phyloP scores from a whole-genome alignment of 2,888 invertebrate species.

The Scotopteryx bipunctaria region DNA sequence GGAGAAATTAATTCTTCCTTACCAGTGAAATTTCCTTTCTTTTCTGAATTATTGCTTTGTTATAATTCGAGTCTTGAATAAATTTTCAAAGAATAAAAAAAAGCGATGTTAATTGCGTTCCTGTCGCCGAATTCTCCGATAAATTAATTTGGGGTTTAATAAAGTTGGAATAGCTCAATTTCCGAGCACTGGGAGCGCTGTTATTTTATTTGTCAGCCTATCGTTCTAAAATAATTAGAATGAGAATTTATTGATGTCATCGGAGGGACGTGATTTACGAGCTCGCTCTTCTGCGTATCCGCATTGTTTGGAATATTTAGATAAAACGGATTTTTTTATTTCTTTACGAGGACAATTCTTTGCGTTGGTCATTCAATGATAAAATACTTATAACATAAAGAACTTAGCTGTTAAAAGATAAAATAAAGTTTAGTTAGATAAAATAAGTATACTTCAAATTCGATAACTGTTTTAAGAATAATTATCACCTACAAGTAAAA shows the following conservation, averaged over 20 bases:
- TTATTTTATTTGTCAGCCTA: constrained; percentile 74
- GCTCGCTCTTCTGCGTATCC: constrained; percentile 46
- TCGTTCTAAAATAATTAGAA: constrained; percentile 74
- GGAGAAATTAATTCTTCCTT: constrained; percentile 46
- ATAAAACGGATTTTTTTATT: constrained; percentile 42
- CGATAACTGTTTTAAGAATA: too few species aligned
- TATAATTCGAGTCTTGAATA: constrained; percentile 40
- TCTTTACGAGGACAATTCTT: too few species aligned
- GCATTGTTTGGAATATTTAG: constrained; percentile 51
- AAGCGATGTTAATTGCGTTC: constrained; percentile 51
- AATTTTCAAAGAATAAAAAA: constrained; percentile 39
- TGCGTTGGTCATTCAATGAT: too few species aligned
- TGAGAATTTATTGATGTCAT: constrained; percentile 77
- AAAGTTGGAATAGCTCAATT: constrained; percentile 67
- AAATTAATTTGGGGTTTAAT: constrained; percentile 65
- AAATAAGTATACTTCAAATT: too few species aligned
- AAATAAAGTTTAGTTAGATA: too few species aligned
- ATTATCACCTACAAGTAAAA: too few species aligned
- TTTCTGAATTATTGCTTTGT: constrained; percentile 45
- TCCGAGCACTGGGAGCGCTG: constrained; percentile 58
- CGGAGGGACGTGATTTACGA: constrained; percentile 64
- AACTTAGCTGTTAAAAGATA: too few species aligned
- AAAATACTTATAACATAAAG: too few species aligned
- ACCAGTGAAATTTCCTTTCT: constrained; percentile 40
- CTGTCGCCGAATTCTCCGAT: constrained; percentile 47